Conservation (phyloP, 2,113 vertebrate genomes). For the Anthoscopus minutus region DNA sequence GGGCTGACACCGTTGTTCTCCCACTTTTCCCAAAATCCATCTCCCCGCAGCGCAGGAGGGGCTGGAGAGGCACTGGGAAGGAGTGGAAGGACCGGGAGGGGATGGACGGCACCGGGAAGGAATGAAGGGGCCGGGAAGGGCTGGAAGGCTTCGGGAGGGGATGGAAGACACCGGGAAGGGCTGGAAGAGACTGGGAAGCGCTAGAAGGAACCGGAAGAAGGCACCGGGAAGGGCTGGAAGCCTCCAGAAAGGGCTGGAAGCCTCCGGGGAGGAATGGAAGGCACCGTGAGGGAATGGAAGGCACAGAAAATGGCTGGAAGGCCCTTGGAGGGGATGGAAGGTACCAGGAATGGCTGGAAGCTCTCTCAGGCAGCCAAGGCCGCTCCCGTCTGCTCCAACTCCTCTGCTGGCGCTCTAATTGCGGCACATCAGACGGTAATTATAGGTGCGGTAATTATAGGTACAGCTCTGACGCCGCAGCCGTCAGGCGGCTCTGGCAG, state of each 20-base stretch:
- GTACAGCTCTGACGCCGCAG: conserved; percentile 62
- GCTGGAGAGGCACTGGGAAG: fast-evolving
- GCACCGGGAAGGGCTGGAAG: too few relatives aligned
- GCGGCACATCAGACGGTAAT: conserved; percentile 70
- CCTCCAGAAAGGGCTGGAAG: background rate
- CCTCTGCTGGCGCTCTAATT: conserved; percentile 59
- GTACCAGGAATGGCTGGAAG: background rate
- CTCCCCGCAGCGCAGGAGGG: fast-evolving
- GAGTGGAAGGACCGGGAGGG: background rate
- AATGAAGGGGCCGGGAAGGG: fast-evolving
- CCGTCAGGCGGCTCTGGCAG: conserved; percentile 65
- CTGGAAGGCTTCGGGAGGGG: fast-evolving
- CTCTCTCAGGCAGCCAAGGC: background rate
- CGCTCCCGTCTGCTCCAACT: conserved; percentile 22
- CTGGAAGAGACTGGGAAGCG: fast-evolving
- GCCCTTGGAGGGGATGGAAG: fast-evolving
- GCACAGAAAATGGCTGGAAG: fast-evolving
- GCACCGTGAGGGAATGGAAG: fast-evolving
- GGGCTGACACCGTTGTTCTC: background rate
- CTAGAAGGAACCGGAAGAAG: fast-evolving
- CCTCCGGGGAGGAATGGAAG: fast-evolving
- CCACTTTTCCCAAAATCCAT: background rate
- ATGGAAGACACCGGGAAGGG: fast-evolving
- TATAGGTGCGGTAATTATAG: conserved; percentile 68
- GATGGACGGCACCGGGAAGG: fast-evolving